Base-by-base conservation (phyloP, 2,888 invertebrate genomes). In the Eupithecia insigniata region DNA sequence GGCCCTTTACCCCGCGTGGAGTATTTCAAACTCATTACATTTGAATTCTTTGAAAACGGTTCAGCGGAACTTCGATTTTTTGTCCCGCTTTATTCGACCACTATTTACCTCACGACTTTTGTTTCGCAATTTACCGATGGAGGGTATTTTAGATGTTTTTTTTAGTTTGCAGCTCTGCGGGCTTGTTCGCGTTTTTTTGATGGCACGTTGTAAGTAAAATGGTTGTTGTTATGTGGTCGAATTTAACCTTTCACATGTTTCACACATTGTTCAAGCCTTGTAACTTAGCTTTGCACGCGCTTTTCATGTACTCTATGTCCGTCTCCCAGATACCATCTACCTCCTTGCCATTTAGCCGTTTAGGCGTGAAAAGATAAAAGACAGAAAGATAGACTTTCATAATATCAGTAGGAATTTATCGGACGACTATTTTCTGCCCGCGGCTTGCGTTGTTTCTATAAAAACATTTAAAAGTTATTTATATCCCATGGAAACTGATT, bases 81-180 rank as follows among this genome's bases (percentile, higher is more conserved):
- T 82, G 80, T 76, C 81, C 76, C 77, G 75, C 78, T 77, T 78
- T 71, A 58, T 71, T 74, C 69, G 69, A 67, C 79, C 79, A 79
- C 81, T 85, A 84, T 86, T 88, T 84, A 81, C 84, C 81, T 77
- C 78, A 78, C 82, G 84, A 88, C 87, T 89, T 90, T 90, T 88
- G 85, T 90, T 84, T 85, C 83, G 84, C 85, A 88, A 88, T 90
- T 88, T 88, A 82, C 83, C 85, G 85, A 87, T 87, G 85, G 83
- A 82, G 80, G 76, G 72, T 73, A 71, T 74, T 74, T 71, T 72
- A 34, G 36, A 32, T 26, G 34, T 71, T 61, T 69, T 43, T 46
- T 62, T 34, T 64, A 64, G 36, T 62, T n/a, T 62, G 61, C 12
- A 62, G 70, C 30, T 60, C 39, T 58, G 60, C 39, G 66, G 73